phyloP scores from a whole-genome alignment of 1,140 invertebrate genomes.

The Gonioctena quinquepunctata region DNA sequence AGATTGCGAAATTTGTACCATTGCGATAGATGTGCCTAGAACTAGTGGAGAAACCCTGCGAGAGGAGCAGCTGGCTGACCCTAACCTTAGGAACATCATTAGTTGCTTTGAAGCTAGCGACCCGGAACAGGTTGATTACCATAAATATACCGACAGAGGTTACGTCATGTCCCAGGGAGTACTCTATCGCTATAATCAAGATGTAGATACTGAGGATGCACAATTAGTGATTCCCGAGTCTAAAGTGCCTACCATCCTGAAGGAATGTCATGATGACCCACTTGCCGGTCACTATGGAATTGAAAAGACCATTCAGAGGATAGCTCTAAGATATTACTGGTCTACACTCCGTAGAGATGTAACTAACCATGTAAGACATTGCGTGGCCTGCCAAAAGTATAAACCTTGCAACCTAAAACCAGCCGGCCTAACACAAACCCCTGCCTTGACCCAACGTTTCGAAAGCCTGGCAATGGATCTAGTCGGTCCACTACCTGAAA shows the following conservation, averaged over 20 bases:
- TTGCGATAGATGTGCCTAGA: neutral
- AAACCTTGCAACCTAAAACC: conserved; percentile 32
- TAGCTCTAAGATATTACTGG: conserved; percentile 17
- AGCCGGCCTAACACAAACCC: conserved; percentile 43
- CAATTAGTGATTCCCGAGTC: conserved; percentile 30
- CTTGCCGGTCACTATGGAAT: conserved; percentile 32
- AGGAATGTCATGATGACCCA: conserved; percentile 38
- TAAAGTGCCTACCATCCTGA: conserved; percentile 22
- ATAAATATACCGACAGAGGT: conserved; percentile 29
- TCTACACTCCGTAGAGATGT: conserved; percentile 4
- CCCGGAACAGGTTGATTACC: neutral
- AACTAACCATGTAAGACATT: conserved; percentile 11
- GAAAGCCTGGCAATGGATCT: conserved; percentile 46
- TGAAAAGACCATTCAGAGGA: conserved; percentile 18
- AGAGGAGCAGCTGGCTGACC: neutral
- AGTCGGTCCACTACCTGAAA: conserved; percentile 31
- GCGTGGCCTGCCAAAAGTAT: conserved; percentile 15
- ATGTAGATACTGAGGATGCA: conserved; percentile 30
- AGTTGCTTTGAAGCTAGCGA: neutral
- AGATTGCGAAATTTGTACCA: neutral
- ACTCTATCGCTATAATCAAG: conserved; percentile 33
- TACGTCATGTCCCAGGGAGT: conserved; percentile 38
- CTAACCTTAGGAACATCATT: neutral
- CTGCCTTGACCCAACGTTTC: conserved; percentile 33
- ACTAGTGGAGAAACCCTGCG: neutral